phyloP scores from a whole-genome alignment of 2,888 invertebrate genomes.

The Drosophila phalerata region DNA sequence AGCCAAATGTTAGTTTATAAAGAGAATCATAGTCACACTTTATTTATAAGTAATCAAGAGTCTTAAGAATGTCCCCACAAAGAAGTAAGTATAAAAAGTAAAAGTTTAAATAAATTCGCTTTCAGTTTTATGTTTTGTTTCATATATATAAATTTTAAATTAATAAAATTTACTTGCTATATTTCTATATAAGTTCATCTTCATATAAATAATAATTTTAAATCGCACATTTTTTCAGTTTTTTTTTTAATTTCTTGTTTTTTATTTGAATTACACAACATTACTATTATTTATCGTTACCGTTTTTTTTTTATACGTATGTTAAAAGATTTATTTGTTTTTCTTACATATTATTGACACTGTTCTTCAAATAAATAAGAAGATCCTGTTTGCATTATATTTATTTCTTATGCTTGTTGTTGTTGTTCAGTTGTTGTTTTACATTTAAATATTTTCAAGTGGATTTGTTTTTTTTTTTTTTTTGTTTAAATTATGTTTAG shows the following conservation, averaged over 20 bases:
- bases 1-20: not conserved
- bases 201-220: slow-evolving; percentile 78
- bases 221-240: slow-evolving; percentile 66
- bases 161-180: slow-evolving; percentile 81
- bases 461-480: slow-evolving; percentile 30
- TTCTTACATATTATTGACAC: slow-evolving; percentile 80
- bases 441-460: slow-evolving; percentile 43
- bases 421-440: slow-evolving; percentile 48
- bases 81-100: slow-evolving; percentile 13
- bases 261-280: slow-evolving; percentile 79
- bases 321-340: slow-evolving; percentile 63
- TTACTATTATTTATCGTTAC: slow-evolving; percentile 75
- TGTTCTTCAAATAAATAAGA: slow-evolving; percentile 69
- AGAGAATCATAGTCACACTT: not conserved
- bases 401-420: slow-evolving; percentile 37
- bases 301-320: slow-evolving; percentile 58
- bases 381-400: slow-evolving; percentile 43
- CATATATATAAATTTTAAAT: slow-evolving; percentile 76
- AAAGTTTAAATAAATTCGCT: slow-evolving; percentile 57
- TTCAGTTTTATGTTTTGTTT: slow-evolving; percentile 57
- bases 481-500: slow-evolving; percentile 53
- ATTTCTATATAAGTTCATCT: slow-evolving; percentile 79
- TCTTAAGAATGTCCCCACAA: not conserved
- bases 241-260: slow-evolving; percentile 53
- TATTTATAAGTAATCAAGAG: not conserved